Evolutionary conservation across 1,140 invertebrate genomes (phyloP), one percentile per base, ranked within the genome.

Genomic region (Sesamia nonagrioides): DNA sequence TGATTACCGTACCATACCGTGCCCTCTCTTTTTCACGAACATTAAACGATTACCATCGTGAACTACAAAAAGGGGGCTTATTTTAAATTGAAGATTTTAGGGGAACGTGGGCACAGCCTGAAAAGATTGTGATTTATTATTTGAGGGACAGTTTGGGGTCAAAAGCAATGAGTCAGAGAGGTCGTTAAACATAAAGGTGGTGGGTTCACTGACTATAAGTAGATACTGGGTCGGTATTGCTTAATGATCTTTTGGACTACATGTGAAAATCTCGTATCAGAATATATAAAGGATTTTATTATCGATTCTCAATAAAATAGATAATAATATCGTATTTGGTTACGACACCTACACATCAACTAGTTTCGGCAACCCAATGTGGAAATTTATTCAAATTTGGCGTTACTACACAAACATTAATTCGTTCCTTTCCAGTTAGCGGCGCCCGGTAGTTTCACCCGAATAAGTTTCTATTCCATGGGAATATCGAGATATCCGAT

Each of bases 1-100:
- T 15, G 13, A n/a, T 11, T 17, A 18, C 27, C 68, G 68, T 71
- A 71, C 68, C 68, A 71, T 37, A n/a, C 68, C 48, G 68, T 54
- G 21, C 45, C 48, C 11, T 35, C 27, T 18, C 50, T 71, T 71
- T 71, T 71, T 54, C 11, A n/a, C 18, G 40, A 48, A 48, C 63
- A 6, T 48, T 27, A 13, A 68, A n/a, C 66, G 33, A 37, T 37
- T 50, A 33, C 37, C 13, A 35, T 54, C 37, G n/a, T 35, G 11
- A 37, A 17, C 37, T 66, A 42, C 11, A 5, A 54, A 18, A 40
- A 27, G 54, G 56, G 9, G 61, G 37, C 13, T 27, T 6, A 33
- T 48, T 68, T 68, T 21, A 27, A 68, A 68, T 69, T 27, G 66
- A 69, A 21, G 6, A n/a, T 33, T 69, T 40, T 37, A 18, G 60